These are phyloP conservation scores for Macrostomum cliftonense DNA, from an alignment of 2,888 invertebrate genomes.

Conservation along the genomic window DNA sequence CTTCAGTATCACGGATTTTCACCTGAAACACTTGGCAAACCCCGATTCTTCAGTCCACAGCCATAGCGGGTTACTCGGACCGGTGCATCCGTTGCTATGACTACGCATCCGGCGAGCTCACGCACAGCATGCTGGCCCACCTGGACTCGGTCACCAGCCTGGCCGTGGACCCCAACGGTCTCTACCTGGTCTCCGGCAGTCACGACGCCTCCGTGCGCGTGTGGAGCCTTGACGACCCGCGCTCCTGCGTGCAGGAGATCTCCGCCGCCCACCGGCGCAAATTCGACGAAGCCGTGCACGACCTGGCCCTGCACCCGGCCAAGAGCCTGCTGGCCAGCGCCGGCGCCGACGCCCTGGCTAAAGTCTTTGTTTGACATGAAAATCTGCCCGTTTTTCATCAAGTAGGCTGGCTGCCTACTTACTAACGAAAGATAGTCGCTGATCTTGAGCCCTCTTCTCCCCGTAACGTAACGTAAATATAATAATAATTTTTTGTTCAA, in stretches of 20 bases:
- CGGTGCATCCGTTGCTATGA: conserved; percentile 96
- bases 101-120: conserved; percentile 68
- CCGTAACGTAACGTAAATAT: no score
- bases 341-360: conserved; percentile 92
- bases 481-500: no score
- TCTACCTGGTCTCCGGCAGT: conserved; percentile 87
- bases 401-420: no score
- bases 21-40: no score
- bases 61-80: conserved; percentile 92
- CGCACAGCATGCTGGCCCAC: conserved; percentile 96
- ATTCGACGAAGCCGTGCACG: conserved; percentile 94
- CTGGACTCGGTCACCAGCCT: conserved; percentile 91
- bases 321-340: conserved; percentile 95
- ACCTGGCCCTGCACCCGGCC: conserved; percentile 96
- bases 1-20: no score
- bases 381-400: no score
- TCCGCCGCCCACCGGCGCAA: conserved; percentile 98
- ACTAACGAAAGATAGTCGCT: no score
- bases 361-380: conserved; percentile 64
- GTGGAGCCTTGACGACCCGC: conserved; percentile 61
- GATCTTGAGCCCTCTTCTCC: no score
- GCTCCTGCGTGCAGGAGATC: conserved; percentile 97
- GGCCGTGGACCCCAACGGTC: conserved; percentile 90
- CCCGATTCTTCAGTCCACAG: conserved; percentile 51
- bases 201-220: conserved; percentile 45